Evolutionary conservation across 2,888 invertebrate species (phyloP), one percentile per base, ranked within the genome.

Genomic region (Acleris cristana): DNA sequence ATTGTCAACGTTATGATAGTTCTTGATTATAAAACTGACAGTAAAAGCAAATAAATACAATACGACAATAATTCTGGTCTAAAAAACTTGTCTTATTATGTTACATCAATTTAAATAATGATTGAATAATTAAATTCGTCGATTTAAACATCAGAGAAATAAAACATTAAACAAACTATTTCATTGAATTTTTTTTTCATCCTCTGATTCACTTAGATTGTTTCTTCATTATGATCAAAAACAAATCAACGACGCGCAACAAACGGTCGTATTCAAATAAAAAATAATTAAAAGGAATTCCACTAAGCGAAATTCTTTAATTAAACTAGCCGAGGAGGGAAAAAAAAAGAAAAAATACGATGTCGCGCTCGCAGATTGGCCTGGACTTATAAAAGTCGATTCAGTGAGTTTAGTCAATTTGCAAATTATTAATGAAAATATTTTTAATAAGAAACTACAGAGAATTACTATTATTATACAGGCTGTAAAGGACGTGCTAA

Each of bases 261-360:
- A 44, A 26, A 26, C 54, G 49, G 19, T 55, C 44, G 40, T 51
- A 55, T 60, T 54, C 34, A 48, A 51, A 65, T 65, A 60, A 65
- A 21, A 53, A 51, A 65, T 65, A 65, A 65, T 65, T 60, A 65
- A 60, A 55, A 7, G 55, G 55, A 60, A 65, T 60, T 51, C 60
- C 19, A 51, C 59, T 65, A 44, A 49, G 49, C 51, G 55, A 55
- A 55, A 40, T 55, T 60, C 26, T 65, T 65, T 60, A 65, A 65
- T 65, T 60, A 65, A 65, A 65, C 60, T 16, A 48, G 45, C 23
- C 58, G 44, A 21, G n/a, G n/a, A 18, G 52, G 8, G 19, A 49
- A 60, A 60, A 60, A 60, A 21, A 26, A 18, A 23, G 48, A 26
- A 49, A 60, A 59, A 60, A 60, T 49, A 16, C 21, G 21, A 55